These are phyloP conservation scores for Brienomyrus longianalis DNA, from an alignment of 2,113 vertebrate genomes.

Conservation along the genomic window DNA sequence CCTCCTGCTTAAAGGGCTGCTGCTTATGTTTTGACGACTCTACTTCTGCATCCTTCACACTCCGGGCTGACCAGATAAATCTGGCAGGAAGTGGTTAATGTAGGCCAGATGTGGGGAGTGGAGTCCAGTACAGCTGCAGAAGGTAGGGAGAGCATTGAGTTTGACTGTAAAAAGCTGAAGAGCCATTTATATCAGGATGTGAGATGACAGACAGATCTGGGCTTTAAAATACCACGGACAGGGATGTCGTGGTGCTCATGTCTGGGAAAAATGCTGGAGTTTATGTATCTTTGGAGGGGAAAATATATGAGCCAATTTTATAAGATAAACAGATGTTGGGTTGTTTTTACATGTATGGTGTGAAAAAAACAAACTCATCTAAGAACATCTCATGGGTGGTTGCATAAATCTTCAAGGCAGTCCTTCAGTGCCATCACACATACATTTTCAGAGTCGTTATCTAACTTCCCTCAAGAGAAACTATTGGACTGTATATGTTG, in stretches of 20 bases:
- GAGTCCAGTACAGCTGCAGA: constrained; percentile 39
- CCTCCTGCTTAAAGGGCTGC: constrained; percentile 15
- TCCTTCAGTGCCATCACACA: neutral
- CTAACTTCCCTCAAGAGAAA: neutral
- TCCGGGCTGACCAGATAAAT: constrained; percentile 48
- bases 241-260: neutral
- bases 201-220: neutral
- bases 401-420: neutral
- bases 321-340: neutral
- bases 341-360: neutral
- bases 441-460: neutral
- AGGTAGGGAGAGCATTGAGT: constrained; percentile 28
- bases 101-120: constrained; percentile 58
- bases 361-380: neutral
- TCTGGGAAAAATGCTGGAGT: neutral
- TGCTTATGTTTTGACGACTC: constrained; percentile 35
- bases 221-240: neutral
- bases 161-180: constrained; percentile 23
- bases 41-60: constrained; percentile 12
- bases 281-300: neutral
- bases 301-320: neutral
- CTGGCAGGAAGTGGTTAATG: constrained; percentile 62
- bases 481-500: neutral
- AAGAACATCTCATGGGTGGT: neutral
- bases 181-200: neutral